Conservation (phyloP, 1,140 invertebrate species). For the Geopemphigus sp. region DNA sequence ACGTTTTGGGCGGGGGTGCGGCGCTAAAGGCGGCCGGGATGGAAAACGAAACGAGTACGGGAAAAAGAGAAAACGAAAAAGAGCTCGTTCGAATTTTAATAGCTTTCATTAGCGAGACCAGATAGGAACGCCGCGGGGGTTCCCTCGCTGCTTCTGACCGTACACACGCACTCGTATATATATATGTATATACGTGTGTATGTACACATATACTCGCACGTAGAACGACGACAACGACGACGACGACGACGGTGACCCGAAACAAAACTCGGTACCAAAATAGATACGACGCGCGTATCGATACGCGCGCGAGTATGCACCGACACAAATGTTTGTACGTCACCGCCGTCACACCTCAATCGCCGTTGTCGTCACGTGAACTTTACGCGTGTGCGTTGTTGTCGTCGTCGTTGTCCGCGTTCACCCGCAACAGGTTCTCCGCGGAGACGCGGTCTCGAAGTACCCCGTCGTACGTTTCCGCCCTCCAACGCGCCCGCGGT, state of each 20-base stretch:
- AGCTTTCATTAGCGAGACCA: conserved; percentile 45
- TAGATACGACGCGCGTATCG: not conserved
- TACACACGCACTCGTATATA: not conserved
- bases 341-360: no score
- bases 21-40: not conserved
- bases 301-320: not conserved
- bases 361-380: not conserved
- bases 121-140: not conserved
- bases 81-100: conserved; percentile 32
- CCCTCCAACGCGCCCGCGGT: no score
- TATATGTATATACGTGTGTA: not conserved
- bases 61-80: conserved; percentile 19
- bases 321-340: not conserved
- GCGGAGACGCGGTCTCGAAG: no score
- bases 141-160: no score
- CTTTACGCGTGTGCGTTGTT: not conserved
- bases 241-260: not conserved
- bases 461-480: no score
- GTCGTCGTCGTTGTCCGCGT: not conserved
- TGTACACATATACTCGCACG: not conserved
- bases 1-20: conserved; percentile 19
- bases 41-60: not conserved
- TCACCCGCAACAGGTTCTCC: not conserved
- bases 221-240: no score
- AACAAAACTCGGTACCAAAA: not conserved